A percentile compares a stretch with the other conserved stretches of the same genome.
Conservation (phyloP, 2,888 invertebrate genomes). For the Drosophila rubida region DNA sequence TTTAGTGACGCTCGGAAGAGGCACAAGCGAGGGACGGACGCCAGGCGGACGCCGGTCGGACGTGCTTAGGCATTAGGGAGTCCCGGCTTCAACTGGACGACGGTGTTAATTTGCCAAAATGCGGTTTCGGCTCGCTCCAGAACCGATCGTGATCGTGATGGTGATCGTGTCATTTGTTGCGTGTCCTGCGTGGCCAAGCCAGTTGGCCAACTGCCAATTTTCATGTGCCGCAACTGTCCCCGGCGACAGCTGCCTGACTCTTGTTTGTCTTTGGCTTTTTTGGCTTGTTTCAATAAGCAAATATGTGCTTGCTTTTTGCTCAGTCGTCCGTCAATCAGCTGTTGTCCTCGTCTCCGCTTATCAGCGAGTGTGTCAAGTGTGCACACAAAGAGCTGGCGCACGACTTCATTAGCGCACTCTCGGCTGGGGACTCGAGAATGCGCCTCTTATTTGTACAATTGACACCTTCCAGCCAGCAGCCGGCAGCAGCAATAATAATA, state of each 20-base stretch:
- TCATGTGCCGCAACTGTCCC: constrained; percentile 71
- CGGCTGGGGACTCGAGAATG: constrained; percentile 40
- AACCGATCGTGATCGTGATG: constrained; percentile 59
- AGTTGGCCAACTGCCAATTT: constrained; percentile 62
- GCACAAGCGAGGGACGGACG: too few relatives aligned
- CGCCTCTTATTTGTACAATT: constrained; percentile 72
- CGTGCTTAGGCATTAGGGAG: constrained; percentile 80
- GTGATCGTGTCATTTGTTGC: constrained; percentile 73
- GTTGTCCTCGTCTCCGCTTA: constrained; percentile 38
- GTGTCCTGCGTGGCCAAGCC: constrained; percentile 51
- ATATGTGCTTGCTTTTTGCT: constrained; percentile 66
- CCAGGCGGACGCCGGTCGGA: too few relatives aligned
- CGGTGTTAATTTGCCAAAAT: constrained; percentile 77
- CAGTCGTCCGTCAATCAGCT: constrained; percentile 77
- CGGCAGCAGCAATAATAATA: constrained; percentile 17
- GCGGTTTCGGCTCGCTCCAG: constrained; percentile 64
- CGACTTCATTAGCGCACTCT: constrained; percentile 75
- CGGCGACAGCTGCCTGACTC: constrained; percentile 67
- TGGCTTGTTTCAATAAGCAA: constrained; percentile 71
- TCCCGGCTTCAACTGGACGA: too few relatives aligned
- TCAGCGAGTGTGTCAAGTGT: constrained; percentile 47
- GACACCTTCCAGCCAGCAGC: constrained; percentile 57
- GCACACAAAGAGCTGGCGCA: constrained; percentile 56
- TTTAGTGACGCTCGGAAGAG: too few relatives aligned
- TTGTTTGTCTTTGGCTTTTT: constrained; percentile 51